Evolutionary conservation across 2,113 vertebrate genomes (phyloP).

Genomic region (Prolemur simus): DNA sequence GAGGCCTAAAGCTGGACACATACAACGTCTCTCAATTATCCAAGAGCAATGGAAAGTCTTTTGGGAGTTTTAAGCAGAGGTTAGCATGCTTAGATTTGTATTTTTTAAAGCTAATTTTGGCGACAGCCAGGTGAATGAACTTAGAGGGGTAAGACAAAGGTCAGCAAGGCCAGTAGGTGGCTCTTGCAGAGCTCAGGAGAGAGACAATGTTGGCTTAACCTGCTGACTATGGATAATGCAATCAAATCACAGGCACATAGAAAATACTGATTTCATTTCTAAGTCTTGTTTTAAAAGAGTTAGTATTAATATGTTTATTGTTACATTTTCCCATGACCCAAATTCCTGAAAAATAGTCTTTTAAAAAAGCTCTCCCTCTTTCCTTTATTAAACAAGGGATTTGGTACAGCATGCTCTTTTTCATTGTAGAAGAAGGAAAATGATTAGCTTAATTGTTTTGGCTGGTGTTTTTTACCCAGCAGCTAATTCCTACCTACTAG

Average conservation of each 20-base stretch:
- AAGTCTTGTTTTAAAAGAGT: neutral
- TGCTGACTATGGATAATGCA: neutral
- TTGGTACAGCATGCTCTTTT: conserved; percentile 5
- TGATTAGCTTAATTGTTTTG: conserved; percentile 52
- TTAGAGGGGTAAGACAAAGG: neutral
- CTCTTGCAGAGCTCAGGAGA: neutral
- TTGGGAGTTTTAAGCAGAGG: neutral
- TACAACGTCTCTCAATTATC: neutral
- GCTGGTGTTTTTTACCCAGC: conserved; percentile 33
- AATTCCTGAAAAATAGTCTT: conserved; percentile 14
- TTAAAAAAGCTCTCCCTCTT: neutral
- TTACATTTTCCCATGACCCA: conserved; percentile 3
- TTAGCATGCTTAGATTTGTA: neutral
- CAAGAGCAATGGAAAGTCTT: neutral
- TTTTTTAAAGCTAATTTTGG: neutral
- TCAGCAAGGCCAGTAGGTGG: neutral
- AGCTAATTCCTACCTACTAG: conserved; percentile 46
- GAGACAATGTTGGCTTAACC: neutral
- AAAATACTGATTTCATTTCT: conserved; percentile 2
- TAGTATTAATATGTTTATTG: conserved; percentile 28
- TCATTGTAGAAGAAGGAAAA: neutral
- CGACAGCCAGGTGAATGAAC: neutral
- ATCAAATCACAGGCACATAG: neutral
- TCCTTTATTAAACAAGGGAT: conserved; percentile 31
- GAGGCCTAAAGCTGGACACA: neutral